A percentile compares a stretch with the other conserved stretches of the same genome.
Conservation (phyloP, 2,797 vertebrate genomes). For the Pangasius mekongensis region DNA sequence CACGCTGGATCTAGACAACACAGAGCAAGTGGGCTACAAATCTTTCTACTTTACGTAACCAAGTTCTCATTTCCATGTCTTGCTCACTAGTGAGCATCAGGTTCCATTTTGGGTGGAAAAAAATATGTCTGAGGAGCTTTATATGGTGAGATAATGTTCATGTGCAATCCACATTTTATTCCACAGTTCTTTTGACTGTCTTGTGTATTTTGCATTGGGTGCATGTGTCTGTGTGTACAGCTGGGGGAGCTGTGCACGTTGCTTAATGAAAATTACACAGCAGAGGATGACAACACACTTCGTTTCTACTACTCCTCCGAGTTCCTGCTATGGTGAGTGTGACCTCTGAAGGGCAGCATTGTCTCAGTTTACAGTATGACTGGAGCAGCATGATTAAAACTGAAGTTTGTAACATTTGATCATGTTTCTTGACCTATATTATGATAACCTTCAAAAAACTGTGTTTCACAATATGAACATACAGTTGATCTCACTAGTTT, state of each 20-base stretch:
- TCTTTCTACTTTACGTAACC: background rate
- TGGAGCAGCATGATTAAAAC: background rate
- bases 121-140: background rate
- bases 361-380: background rate
- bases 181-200: background rate
- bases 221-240: slow-evolving; percentile 60
- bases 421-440: background rate
- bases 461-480: background rate
- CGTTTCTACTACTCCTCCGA: slow-evolving; percentile 86
- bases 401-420: background rate
- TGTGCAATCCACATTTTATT: background rate
- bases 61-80: background rate
- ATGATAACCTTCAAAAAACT: slow-evolving; percentile 10
- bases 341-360: background rate
- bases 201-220: background rate
- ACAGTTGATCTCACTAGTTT: background rate
- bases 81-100: background rate
- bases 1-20: slow-evolving; percentile 82
- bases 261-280: slow-evolving; percentile 85
- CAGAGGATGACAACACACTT: slow-evolving; percentile 88
- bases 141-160: background rate
- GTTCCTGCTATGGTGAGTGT: slow-evolving; percentile 89
- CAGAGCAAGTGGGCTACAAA: slow-evolving; percentile 78
- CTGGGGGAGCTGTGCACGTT: slow-evolving; percentile 83
- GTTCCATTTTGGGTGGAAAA: background rate